Base-by-base conservation (phyloP, 2,888 invertebrate species). In the Leucophenga montana region DNA sequence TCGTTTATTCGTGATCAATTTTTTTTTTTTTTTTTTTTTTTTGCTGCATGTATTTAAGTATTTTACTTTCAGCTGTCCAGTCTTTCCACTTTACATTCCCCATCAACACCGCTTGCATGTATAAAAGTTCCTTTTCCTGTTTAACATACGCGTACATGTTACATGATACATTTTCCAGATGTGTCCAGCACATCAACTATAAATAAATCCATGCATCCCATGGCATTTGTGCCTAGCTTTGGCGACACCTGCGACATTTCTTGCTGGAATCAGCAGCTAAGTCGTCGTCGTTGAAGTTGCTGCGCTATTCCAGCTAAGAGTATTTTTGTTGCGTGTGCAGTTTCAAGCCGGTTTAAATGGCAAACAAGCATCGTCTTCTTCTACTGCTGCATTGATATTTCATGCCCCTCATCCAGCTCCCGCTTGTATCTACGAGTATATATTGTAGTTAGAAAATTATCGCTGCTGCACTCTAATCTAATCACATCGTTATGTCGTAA, bases 401-500 rank as follows among this genome's bases (percentile, higher is more conserved):
- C 8, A 31, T 57, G 14, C 57, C n/a, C n/a, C 8, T 9, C 16
- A 6, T 5, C 5, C n/a, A 14, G 48, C 14, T 5, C 6, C 48
- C n/a, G 16, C 16, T 14, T 16, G 48, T n/a, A n/a, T 14, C 48
- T 14, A 48, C 13, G 48, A n/a, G n/a, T n/a, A n/a, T 18, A 3
- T 56, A 20, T 9, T 6, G 11, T 27, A 14, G 1, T 14, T 57
- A 27, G 4, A n/a, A 13, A 27, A 27, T 22, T 3, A 9, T 14
- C 57, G n/a, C 14, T 39, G 22, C 27, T 39, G 22, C 27, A 48
- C 46, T 74, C 75, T 75, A 75, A 83, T 77, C 79, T 75, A 74
- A 75, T 66, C 73, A 44, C 54, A 54, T 54, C 72, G 71, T 75
- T 76, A 66, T 75, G 74, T 71, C 71, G 79, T 75, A 75, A 76